Conservation (phyloP, 2,888 invertebrate genomes). For the Hylaea fasciaria region DNA sequence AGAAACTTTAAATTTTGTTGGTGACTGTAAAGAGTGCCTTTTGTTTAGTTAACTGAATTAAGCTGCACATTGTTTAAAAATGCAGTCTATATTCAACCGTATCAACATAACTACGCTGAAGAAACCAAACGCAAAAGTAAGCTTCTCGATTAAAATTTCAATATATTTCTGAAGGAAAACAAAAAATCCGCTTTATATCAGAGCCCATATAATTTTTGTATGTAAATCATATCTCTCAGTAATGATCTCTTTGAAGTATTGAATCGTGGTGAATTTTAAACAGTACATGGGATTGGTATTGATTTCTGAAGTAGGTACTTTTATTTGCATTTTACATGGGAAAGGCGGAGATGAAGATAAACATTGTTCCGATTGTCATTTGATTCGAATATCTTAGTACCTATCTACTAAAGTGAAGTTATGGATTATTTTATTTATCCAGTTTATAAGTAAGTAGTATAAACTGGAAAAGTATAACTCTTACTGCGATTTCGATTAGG, state of each 20-base stretch:
- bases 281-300: conserved; percentile 62
- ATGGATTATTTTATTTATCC: too few species aligned
- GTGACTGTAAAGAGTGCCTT: too few species aligned
- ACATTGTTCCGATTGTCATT: conserved; percentile 18
- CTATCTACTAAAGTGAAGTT: neutral
- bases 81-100: too few species aligned
- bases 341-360: conserved; percentile 51
- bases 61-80: too few species aligned
- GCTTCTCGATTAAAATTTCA: conserved; percentile 1
- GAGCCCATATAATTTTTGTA: conserved; percentile 45
- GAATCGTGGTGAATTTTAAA: conserved; percentile 66
- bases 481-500: neutral
- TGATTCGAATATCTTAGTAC: neutral
- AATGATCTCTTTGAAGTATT: conserved; percentile 73
- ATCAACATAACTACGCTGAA: too few species aligned
- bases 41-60: too few species aligned
- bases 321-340: conserved; percentile 72
- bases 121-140: too few species aligned
- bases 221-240: conserved; percentile 47
- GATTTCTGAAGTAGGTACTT: conserved; percentile 59
- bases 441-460: too few species aligned
- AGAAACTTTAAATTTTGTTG: too few species aligned
- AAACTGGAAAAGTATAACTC: too few species aligned
- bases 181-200: neutral
- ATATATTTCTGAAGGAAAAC: conserved; percentile 11